A percentile compares a stretch with the other conserved stretches of the same genome.
phyloP scores from a whole-genome alignment of 1,140 invertebrate species.

The Holotrichia oblita region DNA sequence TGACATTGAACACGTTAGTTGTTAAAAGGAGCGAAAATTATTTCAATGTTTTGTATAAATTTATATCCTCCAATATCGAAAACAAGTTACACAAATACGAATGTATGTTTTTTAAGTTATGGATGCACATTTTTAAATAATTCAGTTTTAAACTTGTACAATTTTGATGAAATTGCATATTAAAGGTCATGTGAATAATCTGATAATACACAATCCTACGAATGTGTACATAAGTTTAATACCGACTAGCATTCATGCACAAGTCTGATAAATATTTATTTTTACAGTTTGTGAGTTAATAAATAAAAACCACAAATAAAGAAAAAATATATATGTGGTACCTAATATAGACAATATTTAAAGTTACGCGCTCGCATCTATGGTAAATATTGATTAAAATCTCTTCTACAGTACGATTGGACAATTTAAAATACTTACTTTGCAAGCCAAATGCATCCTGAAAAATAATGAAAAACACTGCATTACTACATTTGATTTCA shows the following conservation, averaged over 20 bases:
- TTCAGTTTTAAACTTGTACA: no score
- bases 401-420: background rate
- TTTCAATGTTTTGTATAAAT: no score
- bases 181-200: background rate
- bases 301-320: background rate
- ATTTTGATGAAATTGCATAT: no score
- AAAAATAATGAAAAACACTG: conserved; percentile 49
- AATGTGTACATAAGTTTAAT: background rate
- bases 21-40: no score
- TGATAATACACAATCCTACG: background rate
- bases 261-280: background rate
- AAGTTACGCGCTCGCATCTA: conserved; percentile 28
- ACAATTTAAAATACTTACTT: conserved; percentile 54
- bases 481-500: background rate
- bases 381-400: conserved; percentile 1
- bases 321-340: background rate
- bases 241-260: background rate
- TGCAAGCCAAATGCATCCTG: conserved; percentile 58
- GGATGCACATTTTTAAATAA: no score
- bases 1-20: no score
- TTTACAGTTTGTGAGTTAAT: background rate
- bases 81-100: no score
- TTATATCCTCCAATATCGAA: no score
- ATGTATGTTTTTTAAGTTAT: no score
- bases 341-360: conserved; percentile 16